Conservation (phyloP, 1,140 invertebrate genomes). For the Aethina tumida region DNA sequence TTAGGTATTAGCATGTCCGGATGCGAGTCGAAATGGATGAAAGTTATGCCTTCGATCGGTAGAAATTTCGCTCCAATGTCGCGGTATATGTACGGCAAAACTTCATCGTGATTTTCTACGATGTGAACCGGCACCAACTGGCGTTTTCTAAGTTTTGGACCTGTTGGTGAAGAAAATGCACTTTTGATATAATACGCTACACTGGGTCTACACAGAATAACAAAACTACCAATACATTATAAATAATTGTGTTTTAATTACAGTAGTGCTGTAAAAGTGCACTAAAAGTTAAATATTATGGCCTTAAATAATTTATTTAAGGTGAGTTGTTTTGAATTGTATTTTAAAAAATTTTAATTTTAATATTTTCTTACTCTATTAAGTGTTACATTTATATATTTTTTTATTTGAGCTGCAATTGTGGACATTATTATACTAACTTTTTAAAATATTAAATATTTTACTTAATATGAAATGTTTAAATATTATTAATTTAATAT, state of each 20-base stretch:
- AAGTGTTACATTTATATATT: too few species aligned
- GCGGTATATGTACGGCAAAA: slow-evolving; percentile 68
- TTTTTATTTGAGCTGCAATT: too few species aligned
- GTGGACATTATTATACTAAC: too few species aligned
- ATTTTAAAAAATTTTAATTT: background rate
- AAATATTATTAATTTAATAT: too few species aligned
- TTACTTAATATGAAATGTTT: too few species aligned
- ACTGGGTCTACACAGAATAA: slow-evolving; percentile 2
- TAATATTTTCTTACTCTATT: too few species aligned
- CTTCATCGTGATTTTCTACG: slow-evolving; percentile 72
- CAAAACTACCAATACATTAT: background rate
- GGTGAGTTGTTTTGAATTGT: background rate
- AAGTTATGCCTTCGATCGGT: slow-evolving; percentile 58
- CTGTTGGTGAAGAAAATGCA: slow-evolving; percentile 26
- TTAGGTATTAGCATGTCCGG: slow-evolving; percentile 81
- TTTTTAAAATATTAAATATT: too few species aligned
- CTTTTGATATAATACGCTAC: background rate
- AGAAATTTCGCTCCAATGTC: slow-evolving; percentile 74
- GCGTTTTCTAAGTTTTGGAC: slow-evolving; percentile 34
- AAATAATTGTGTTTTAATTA: background rate
- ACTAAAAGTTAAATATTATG: background rate
- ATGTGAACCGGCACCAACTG: slow-evolving; percentile 59
- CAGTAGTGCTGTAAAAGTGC: background rate
- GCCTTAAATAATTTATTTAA: background rate
- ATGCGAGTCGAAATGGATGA: slow-evolving; percentile 87